Evolutionary conservation across 2,113 vertebrate genomes (phyloP), one percentile per base, ranked within the genome.

Genomic region (Rhabdomys dilectus): DNA sequence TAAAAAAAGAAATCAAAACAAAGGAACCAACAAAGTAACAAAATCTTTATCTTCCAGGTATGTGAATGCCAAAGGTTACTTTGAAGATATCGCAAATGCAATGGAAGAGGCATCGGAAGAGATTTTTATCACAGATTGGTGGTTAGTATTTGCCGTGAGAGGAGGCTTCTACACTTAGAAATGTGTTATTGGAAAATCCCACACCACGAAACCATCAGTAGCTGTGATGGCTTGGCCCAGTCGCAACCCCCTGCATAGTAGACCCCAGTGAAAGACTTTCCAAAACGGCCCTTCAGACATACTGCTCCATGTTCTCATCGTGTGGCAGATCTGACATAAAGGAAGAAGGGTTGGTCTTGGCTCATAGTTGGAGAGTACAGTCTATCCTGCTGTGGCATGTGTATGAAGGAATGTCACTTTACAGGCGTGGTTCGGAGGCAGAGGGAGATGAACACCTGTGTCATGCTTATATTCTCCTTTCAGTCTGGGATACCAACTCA

Each of bases 121-220:
- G 94, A 99, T 99, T 97, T 99, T 99, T 98, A 99, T 99, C 98
- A 99, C 99, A 2, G 99, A 99, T 96, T 99, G 99, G 99, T 99
- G 99, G 99, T 99, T 97, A 42, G 99, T 99, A 98, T 97, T 95
- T 86, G 1, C 17, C 1, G 0, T 51, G 77, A 96, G 90, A 93
- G 75, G 60, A 93, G 7, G 19, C 95, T 70, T 95, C 96, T 62
- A 1, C 31, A 5, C 42, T 95, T 16, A 12, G 96, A 97, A 96
- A 88, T 0, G 0, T 78, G 89, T 0, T 16, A 93, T 94, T 95
- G 60, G 88, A 93, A 88, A 97, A 96, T 92, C 24, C 39, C 91
- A 90, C 87, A 76, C 95, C 95, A 91, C 96, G 96, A 98, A 98
- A 12, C 88, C 91, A 53, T 88, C 97, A 82, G 53, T 93, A 78